phyloP scores from a whole-genome alignment of 2,113 vertebrate species.

The Prochilodus magdalenae region DNA sequence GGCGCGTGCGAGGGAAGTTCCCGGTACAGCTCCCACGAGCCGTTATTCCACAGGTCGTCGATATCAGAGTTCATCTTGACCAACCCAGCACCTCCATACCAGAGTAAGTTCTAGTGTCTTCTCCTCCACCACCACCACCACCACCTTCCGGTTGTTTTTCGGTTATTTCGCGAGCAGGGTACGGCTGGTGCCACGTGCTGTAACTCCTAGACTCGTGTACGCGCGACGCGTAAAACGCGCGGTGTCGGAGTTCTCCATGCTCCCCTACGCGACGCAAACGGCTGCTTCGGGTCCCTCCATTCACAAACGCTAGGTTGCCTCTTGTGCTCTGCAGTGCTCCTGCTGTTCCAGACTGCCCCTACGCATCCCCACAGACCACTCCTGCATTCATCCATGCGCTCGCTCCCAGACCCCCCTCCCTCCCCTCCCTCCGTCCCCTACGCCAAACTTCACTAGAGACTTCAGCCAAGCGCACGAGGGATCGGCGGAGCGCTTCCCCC shows the following conservation, averaged over 20 bases:
- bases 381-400: conserved; percentile 45
- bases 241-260: conserved; percentile 8
- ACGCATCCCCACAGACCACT: conserved; percentile 42
- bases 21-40: conserved; percentile 70
- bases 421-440: conserved; percentile 6
- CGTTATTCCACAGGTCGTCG: conserved; percentile 76
- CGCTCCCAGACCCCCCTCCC: neutral
- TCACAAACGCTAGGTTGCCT: neutral
- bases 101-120: conserved; percentile 51
- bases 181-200: neutral
- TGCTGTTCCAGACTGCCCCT: conserved; percentile 31
- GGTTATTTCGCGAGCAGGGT: conserved; percentile 17
- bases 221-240: conserved; percentile 50
- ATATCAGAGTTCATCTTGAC: conserved; percentile 78
- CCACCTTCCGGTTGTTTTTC: neutral
- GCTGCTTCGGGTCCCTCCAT: neutral
- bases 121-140: neutral
- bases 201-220: neutral
- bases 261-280: conserved; percentile 28
- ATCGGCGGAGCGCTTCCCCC: neutral
- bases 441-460: conserved; percentile 3
- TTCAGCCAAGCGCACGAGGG: neutral
- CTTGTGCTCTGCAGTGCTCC: conserved; percentile 41
- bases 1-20: conserved; percentile 60
- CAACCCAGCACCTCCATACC: conserved; percentile 74